Evolutionary conservation across 2,888 invertebrate genomes (phyloP), one percentile per base, ranked within the genome.

Genomic region (Lasius fuliginosus): DNA sequence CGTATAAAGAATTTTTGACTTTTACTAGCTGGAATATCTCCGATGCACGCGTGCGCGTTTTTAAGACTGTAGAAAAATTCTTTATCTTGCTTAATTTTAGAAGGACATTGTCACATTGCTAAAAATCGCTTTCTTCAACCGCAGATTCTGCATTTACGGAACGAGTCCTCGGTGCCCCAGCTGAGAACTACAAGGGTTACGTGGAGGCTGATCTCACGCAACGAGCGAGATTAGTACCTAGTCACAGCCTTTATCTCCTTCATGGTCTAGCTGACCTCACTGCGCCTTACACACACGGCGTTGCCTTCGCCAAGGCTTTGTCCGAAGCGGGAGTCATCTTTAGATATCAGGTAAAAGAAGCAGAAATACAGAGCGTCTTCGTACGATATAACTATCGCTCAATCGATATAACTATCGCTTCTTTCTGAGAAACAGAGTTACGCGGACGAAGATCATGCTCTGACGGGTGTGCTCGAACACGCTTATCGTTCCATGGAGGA

Each of bases 61-160:
- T 46, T 46, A 15, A 46, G 0, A 46, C 5, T 46, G 5, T 46
- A 1, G 3, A 46, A 46, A 46, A 15, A 18, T 46, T 46, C 1
- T 15, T 46, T 18, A 15, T 46, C 18, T 5, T 18, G 46, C 15
- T 18, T 15, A 15, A 46, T 46, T 36, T 33, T n/a, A 5, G 58
- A 68, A 1, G 3, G 6, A 23, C 5, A 15, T 40, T 53, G 4
- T 40, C 12, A 36, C 4, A n/a, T 36, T 27, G 27, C 1, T 30
- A 36, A 40, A 18, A 23, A n/a, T 56, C 30, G 1, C 9, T 40
- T n/a, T 91, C 94, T 65, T 49, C n/a, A 15, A 30, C 11, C 62
- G 23, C 94, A 99, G 99, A 99, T 95, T 98, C 99, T 40, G 98
- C 98, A 6, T 99, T 99, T 94, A 99, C 99, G 96, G 99, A 99